Base-by-base conservation (phyloP, 2,113 vertebrate genomes). In the Poecile atricapillus region DNA sequence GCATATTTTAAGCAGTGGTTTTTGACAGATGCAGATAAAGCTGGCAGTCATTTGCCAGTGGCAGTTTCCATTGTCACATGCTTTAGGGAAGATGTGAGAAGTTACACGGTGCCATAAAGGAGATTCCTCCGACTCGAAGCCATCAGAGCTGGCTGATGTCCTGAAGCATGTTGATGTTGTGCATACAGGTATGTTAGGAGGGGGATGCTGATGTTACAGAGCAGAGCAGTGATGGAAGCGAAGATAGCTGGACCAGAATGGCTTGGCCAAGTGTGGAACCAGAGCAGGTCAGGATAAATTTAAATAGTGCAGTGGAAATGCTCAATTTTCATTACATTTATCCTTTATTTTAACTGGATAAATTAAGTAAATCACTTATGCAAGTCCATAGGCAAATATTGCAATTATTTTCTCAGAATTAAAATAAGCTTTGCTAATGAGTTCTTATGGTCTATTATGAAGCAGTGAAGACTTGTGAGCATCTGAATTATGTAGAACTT, bases 401-500 rank as follows among this genome's bases (percentile, higher is more conserved):
- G 24, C 28, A 83, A 23, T 83, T 90, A 94, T 95, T 94, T 90
- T 56, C 89, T 92, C 47, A 84, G 86, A 95, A 87, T 84, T 86
- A 93, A 86, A 90, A 78, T 89, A 87, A 75, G 39, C 27, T 75
- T 91, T 95, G 33, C 50, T 93, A 37, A 74, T 78, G 91, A 78
- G 73, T 74, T 96, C 76, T 70, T 89, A 39, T 3, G 18, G 41
- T 62, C 65, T 85, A 0, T 88, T 27, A 25, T 30, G 52, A 65
- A 84, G 62, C 49, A 53, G 20, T 1, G 3, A 68, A 85, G 82
- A 58, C 55, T 85, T 76, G 13, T 76, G 44, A 91, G 35, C 33
- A 41, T 87, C 65, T 91, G 84, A 95, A 77, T 83, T 89, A 47
- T 33, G 17, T 2, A 56, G 43, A 81, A 82, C 49, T 67, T 30